These are phyloP conservation scores for Barypeithes pellucidus DNA, from an alignment of 2,888 invertebrate genomes.

Conservation along the genomic window DNA sequence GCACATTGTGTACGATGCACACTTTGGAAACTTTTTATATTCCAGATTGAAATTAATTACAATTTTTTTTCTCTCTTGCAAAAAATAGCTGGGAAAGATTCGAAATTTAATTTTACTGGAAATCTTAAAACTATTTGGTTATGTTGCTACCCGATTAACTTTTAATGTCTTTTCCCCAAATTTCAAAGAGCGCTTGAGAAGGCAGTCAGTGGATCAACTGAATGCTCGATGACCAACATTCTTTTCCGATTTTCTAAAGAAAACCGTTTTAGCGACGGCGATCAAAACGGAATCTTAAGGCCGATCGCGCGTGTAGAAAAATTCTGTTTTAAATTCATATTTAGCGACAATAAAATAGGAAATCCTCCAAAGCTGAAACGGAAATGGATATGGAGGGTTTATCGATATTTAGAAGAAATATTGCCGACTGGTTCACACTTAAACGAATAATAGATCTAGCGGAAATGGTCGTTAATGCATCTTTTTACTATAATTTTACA, in stretches of 20 bases:
- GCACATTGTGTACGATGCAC: too few species aligned
- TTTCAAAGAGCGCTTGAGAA: slow-evolving; percentile 36
- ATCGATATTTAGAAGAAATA: slow-evolving; percentile 48
- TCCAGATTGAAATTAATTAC: too few species aligned
- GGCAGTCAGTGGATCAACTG: slow-evolving; percentile 42
- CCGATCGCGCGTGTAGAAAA: slow-evolving; percentile 24
- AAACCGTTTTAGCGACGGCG: slow-evolving; percentile 23
- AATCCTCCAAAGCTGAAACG: slow-evolving; percentile 31
- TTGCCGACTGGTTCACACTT: slow-evolving; percentile 38
- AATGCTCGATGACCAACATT: slow-evolving; percentile 46
- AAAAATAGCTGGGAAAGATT: slow-evolving; percentile 6
- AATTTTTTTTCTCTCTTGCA: too few species aligned
- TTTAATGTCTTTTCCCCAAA: slow-evolving; percentile 46
- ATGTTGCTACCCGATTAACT: slow-evolving; percentile 44
- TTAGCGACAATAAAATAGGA: slow-evolving; percentile 47
- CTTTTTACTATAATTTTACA: slow-evolving; percentile 24
- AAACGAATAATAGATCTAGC: slow-evolving; percentile 33
- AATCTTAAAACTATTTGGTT: slow-evolving; percentile 48
- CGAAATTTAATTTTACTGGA: slow-evolving; percentile 41
- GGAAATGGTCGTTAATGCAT: slow-evolving; percentile 28
- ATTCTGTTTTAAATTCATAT: slow-evolving; percentile 34
- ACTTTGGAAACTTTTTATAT: too few species aligned
- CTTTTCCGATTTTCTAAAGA: slow-evolving; percentile 41
- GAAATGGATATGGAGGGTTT: slow-evolving; percentile 44
- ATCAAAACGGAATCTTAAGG: slow-evolving; percentile 21